Conservation (phyloP, 2,888 invertebrate genomes). For the Lasioglossum pauxillum region DNA sequence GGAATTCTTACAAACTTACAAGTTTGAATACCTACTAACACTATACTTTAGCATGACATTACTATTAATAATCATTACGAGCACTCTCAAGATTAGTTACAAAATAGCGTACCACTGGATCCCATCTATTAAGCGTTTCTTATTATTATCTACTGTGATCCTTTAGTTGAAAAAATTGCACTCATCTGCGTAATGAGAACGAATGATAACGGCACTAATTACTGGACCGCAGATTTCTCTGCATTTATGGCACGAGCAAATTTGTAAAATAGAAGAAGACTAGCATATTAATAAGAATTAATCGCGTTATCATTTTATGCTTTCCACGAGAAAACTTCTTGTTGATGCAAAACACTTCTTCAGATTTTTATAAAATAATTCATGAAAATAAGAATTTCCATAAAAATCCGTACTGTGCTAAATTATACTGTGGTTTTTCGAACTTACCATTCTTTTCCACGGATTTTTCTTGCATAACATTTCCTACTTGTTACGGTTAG, state of each 20-base stretch:
- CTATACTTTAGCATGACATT: background rate
- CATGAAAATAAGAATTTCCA: background rate
- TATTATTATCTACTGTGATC: background rate
- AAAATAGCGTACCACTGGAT: slow-evolving; percentile 1
- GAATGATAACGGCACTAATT: background rate
- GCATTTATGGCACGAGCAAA: background rate
- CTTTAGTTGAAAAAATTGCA: background rate
- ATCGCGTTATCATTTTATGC: background rate
- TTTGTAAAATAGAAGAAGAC: background rate
- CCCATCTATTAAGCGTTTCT: background rate
- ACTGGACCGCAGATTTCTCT: background rate
- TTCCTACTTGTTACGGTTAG: background rate
- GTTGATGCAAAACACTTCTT: background rate
- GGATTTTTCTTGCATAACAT: background rate
- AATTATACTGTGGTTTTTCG: background rate
- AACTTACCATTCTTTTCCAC: background rate
- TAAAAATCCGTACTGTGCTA: background rate
- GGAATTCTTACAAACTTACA: background rate
- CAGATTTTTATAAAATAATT: slow-evolving; percentile 6
- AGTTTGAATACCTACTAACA: background rate
- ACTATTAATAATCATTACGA: background rate
- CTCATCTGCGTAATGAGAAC: background rate
- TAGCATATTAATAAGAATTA: background rate
- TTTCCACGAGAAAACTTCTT: background rate
- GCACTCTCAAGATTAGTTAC: background rate